Conservation (phyloP, 2,888 invertebrate species). For the Caenorhabditis virilis region DNA sequence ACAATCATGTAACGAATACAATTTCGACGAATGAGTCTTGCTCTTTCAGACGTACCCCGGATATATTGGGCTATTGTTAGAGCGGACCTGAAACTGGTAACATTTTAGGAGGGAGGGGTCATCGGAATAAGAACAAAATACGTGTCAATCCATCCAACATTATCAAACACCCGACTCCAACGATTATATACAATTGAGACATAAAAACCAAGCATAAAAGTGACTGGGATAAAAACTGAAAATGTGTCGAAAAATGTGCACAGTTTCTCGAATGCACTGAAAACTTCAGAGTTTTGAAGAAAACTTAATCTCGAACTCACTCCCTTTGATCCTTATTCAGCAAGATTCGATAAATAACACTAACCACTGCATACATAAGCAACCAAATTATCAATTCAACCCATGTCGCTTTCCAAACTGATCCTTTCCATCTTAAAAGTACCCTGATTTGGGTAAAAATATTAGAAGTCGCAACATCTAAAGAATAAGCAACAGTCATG, state of each 20-base stretch:
- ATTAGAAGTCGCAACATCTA: conserved; percentile 58
- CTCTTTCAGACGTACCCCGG: conserved; percentile 48
- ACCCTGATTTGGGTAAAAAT: conserved; percentile 53
- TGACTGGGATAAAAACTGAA: conserved; percentile 60
- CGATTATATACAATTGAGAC: conserved; percentile 59
- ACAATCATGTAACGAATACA: conserved; percentile 60
- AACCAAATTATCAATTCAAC: conserved; percentile 55
- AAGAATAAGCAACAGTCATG: conserved; percentile 62
- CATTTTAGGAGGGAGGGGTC: no score
- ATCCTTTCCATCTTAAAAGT: conserved; percentile 57
- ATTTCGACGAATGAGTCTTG: conserved; percentile 54
- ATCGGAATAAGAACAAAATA: conserved; percentile 24
- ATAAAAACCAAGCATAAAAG: conserved; percentile 63
- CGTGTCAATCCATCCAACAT: conserved; percentile 65
- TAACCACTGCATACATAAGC: conserved; percentile 33
- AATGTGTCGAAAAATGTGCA: conserved; percentile 60
- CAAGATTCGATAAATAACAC: conserved; percentile 43
- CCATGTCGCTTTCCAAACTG: conserved; percentile 44
- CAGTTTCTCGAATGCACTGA: conserved; percentile 56
- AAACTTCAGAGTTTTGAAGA: no score
- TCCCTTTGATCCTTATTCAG: conserved; percentile 47
- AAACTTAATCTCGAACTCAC: conserved; percentile 30
- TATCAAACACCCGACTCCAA: conserved; percentile 55
- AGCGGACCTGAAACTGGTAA: conserved; percentile 55
- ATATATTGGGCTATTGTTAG: conserved; percentile 53